A percentile compares a stretch with the other conserved stretches of the same genome.
Evolutionary conservation across 2,797 vertebrate species (phyloP).

Genomic region (Aselliscus stoliczkanus): DNA sequence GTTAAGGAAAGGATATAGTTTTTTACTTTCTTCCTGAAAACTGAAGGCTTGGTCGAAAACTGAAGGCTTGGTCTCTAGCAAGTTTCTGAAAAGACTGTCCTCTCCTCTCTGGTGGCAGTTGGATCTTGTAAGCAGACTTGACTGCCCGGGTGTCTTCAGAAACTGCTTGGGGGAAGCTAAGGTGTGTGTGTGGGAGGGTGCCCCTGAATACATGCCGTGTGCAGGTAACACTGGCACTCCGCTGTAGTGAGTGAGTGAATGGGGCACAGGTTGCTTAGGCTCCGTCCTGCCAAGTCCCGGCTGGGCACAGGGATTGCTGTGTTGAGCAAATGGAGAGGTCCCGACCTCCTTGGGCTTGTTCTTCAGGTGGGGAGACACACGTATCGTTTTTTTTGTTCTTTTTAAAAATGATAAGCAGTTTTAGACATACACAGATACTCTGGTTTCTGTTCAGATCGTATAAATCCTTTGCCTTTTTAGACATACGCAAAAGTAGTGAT

Average conservation of each 20-base stretch:
- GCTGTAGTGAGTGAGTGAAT: neutral
- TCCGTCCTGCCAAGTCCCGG: neutral
- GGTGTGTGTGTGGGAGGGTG: neutral
- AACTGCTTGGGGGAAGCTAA: neutral
- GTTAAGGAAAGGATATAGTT: neutral
- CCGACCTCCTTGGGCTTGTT: neutral
- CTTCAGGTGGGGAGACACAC: neutral
- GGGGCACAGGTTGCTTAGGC: neutral
- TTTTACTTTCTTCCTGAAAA: neutral
- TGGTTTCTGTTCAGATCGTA: no score
- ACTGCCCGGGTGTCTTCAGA: neutral
- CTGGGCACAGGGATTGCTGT: neutral
- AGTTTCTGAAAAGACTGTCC: neutral
- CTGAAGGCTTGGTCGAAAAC: neutral
- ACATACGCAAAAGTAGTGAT: fast-evolving
- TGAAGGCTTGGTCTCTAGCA: neutral
- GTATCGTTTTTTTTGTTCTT: fast-evolving
- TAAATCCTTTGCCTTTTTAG: no score
- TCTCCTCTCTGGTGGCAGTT: neutral
- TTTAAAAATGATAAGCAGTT: no score
- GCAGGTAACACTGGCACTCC: neutral
- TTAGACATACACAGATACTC: fast-evolving
- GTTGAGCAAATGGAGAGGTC: neutral
- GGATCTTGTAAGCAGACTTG: neutral
- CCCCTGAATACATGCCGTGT: fast-evolving